Conservation (phyloP, 2,797 vertebrate genomes). For the Distichodus sexfasciatus region DNA sequence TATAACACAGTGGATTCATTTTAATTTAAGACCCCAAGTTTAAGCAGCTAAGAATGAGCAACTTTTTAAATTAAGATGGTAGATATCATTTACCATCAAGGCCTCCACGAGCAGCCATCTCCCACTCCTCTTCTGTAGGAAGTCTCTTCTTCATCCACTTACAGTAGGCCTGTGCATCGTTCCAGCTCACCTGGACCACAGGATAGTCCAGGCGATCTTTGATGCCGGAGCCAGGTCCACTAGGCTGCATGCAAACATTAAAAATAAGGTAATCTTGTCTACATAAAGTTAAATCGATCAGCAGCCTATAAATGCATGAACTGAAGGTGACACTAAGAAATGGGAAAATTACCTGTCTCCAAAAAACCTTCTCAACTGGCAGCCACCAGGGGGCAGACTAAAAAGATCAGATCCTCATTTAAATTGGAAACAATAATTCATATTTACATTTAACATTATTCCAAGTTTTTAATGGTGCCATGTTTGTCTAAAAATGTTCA, state of each 20-base stretch:
- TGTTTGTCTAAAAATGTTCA: not conserved
- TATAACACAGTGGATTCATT: conserved; percentile 51
- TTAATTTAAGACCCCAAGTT: too few species aligned
- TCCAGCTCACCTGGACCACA: conserved; percentile 97
- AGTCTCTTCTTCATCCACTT: conserved; percentile 84
- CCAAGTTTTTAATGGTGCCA: too few species aligned
- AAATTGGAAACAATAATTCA: not conserved
- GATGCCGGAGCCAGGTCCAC: conserved; percentile 87
- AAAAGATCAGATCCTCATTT: too few species aligned
- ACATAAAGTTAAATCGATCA: too few species aligned
- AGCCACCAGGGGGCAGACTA: conserved; percentile 96
- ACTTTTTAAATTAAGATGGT: too few species aligned
- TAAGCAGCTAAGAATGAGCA: too few species aligned
- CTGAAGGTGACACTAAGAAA: too few species aligned
- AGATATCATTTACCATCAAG: conserved; percentile 76
- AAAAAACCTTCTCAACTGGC: conserved; percentile 86
- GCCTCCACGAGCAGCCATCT: conserved; percentile 90
- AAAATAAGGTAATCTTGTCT: not conserved
- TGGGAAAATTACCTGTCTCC: conserved; percentile 85
- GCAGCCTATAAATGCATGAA: too few species aligned
- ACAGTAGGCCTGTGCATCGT: conserved; percentile 86
- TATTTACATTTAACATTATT: not conserved
- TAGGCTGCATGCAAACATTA: conserved; percentile 17
- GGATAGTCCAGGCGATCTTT: conserved; percentile 81
- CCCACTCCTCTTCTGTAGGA: conserved; percentile 91